phyloP scores from a whole-genome alignment of 2,888 invertebrate genomes.

The Cosmopolites sordidus region DNA sequence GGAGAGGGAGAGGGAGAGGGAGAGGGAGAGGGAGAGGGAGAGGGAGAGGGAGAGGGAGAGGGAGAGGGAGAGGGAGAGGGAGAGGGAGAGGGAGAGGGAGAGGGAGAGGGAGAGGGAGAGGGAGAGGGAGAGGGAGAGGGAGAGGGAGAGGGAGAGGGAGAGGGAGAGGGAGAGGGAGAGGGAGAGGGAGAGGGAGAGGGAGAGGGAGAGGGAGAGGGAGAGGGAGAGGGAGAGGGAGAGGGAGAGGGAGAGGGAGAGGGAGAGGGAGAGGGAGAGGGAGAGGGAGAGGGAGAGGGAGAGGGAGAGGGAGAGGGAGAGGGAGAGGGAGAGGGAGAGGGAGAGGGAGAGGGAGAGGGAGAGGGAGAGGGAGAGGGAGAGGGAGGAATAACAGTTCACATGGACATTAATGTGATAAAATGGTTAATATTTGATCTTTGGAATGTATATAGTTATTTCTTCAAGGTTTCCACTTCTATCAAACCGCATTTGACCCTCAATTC shows the following conservation, averaged over 20 bases:
- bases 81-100: conserved; percentile 19
- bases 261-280: conserved; percentile 17
- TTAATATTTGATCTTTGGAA: no score
- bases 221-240: conserved; percentile 16
- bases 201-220: conserved; percentile 17
- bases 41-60: conserved; percentile 19
- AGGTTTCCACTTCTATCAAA: no score
- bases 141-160: conserved; percentile 19
- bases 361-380: conserved; percentile 11
- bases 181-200: conserved; percentile 15
- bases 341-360: conserved; percentile 17
- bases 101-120: conserved; percentile 19
- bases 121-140: conserved; percentile 19
- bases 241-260: conserved; percentile 16
- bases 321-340: conserved; percentile 17
- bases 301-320: conserved; percentile 16
- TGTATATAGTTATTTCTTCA: no score
- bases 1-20: conserved; percentile 19
- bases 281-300: conserved; percentile 17
- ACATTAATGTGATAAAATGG: no score
- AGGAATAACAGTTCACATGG: no score
- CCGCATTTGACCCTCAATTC: no score
- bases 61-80: conserved; percentile 19
- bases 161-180: conserved; percentile 18
- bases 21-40: conserved; percentile 19